Percentiles rank a stretch among this genome's conserved stretches.
These are phyloP conservation scores for Sebastes hopkinsi DNA, from an alignment of 2,797 vertebrate species.

Conservation along the genomic window DNA sequence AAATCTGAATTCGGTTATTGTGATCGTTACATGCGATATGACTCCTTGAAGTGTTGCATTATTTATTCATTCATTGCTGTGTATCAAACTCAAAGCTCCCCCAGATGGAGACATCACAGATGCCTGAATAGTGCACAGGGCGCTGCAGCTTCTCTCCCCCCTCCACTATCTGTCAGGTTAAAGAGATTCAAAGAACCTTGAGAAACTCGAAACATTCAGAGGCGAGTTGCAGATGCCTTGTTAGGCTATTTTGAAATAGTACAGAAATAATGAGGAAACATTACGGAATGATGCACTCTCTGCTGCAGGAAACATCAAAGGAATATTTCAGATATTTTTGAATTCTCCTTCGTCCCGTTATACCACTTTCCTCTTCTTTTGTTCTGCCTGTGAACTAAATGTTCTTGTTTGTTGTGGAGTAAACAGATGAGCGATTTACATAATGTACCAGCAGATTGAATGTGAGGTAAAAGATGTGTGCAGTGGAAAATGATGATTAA, in stretches of 20 bases:
- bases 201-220: not conserved
- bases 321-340: slow-evolving; percentile 11
- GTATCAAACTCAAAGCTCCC: not conserved
- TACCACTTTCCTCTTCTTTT: not conserved
- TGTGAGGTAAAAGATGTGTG: not conserved
- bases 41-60: not conserved
- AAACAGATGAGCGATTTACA: slow-evolving; percentile 31
- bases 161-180: not conserved
- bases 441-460: slow-evolving; percentile 7
- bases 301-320: slow-evolving; percentile 18
- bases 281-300: not conserved
- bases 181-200: not conserved
- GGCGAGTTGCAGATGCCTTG: not conserved
- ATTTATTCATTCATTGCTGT: slow-evolving; percentile 3
- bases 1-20: not conserved
- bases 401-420: slow-evolving; percentile 10
- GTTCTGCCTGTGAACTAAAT: slow-evolving; percentile 24
- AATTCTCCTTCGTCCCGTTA: not conserved
- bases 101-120: not conserved
- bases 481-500: not conserved
- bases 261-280: slow-evolving; percentile 20
- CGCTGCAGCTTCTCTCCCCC: not conserved
- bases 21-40: slow-evolving; percentile 3
- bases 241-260: not conserved
- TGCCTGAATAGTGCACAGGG: not conserved